A percentile compares a stretch with the other conserved stretches of the same genome.
These are phyloP conservation scores for Byasa hedistus DNA, from an alignment of 2,888 invertebrate species.

Conservation along the genomic window DNA sequence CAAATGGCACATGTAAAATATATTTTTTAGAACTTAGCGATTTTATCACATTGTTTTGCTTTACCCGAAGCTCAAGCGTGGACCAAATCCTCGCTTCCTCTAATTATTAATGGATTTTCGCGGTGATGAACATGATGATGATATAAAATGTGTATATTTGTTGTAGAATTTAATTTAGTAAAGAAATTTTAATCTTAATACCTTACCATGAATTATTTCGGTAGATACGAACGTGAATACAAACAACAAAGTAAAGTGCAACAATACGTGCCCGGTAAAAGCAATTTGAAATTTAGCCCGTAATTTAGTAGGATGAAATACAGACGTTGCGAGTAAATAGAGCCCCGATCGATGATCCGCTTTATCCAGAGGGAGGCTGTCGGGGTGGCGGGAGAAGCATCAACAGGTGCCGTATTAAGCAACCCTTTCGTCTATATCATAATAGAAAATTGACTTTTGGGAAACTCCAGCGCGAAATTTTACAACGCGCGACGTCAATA, in stretches of 20 bases:
- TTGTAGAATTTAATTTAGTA: too few species aligned
- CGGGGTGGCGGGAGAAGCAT: slow-evolving; percentile 24
- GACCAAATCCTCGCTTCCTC: too few species aligned
- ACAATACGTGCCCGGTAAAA: not conserved
- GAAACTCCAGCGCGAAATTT: not conserved
- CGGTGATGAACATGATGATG: too few species aligned
- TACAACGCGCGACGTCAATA: not conserved
- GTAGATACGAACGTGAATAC: not conserved
- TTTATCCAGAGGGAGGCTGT: slow-evolving; percentile 26
- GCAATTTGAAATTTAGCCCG: slow-evolving; percentile 20
- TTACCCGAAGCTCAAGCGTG: too few species aligned
- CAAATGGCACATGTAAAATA: too few species aligned
- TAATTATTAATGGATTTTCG: too few species aligned
- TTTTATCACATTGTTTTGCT: too few species aligned
- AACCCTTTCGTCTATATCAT: slow-evolving; percentile 23
- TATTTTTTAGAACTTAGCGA: too few species aligned
- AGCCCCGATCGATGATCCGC: slow-evolving; percentile 33
- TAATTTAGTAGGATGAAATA: slow-evolving; percentile 29
- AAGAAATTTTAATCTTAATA: too few species aligned
- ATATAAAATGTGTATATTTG: too few species aligned
- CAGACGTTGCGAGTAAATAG: slow-evolving; percentile 30
- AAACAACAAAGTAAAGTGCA: not conserved
- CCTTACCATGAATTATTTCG: too few species aligned
- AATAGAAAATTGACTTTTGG: slow-evolving; percentile 19
- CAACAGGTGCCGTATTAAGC: slow-evolving; percentile 28